A percentile compares a stretch with the other conserved stretches of the same genome.
Evolutionary conservation across 2,888 invertebrate genomes (phyloP).

Genomic region (Pristionchus maxplancki): DNA sequence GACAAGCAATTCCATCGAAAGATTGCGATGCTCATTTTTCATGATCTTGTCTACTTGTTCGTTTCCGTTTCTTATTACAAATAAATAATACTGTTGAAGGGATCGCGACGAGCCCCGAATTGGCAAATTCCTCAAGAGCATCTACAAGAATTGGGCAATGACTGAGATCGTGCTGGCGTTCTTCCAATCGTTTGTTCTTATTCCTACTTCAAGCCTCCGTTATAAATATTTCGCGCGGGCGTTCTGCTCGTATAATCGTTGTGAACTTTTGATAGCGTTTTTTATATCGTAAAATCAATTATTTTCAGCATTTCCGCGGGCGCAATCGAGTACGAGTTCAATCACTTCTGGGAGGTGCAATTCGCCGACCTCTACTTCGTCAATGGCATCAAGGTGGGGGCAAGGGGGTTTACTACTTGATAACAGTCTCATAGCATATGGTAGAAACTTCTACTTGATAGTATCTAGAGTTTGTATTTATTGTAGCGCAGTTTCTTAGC

Average conservation of each 20-base stretch:
- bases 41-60: neutral
- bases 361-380: neutral
- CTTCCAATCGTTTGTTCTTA: neutral
- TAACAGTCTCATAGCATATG: no score
- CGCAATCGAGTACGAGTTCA: neutral
- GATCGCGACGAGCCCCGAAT: neutral
- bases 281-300: neutral
- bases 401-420: no score
- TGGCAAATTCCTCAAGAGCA: neutral
- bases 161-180: neutral
- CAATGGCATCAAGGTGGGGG: neutral
- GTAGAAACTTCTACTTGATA: no score
- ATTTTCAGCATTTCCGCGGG: neutral
- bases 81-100: neutral
- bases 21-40: neutral
- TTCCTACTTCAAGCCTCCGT: no score
- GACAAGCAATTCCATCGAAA: neutral
- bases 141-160: neutral
- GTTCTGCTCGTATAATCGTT: no score
- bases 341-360: neutral
- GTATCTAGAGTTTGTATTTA: no score
- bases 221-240: no score
- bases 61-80: neutral
- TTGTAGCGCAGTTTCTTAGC: no score
- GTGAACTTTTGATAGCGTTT: no score